Base-by-base conservation (phyloP, 2,113 vertebrate species). In the Rhynchomys soricoides region DNA sequence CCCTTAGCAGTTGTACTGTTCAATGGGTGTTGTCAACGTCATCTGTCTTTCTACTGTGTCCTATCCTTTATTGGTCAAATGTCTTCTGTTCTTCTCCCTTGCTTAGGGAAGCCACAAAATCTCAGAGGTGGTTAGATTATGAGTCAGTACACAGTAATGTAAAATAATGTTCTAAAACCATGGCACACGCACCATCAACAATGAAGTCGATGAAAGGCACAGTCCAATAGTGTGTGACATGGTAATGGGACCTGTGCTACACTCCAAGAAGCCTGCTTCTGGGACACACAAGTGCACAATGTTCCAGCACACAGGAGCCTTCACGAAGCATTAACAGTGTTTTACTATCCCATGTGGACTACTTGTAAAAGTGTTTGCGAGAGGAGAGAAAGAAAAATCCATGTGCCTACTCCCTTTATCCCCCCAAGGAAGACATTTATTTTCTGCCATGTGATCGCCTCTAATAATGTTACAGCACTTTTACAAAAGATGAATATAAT, bases 381-480 rank as follows among this genome's bases (percentile, higher is more conserved):
- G 59, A 83, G 43, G 10, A 43, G 52, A 37, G 52, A n/a, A 90
- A 95, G 75, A 95, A 97, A 98, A 98, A 95, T 26, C 91, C 31
- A 88, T 75, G 62, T 48, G 43, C 52, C 74, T 50, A 85, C 74
- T 94, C 57, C 86, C 75, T 97, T 98, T 87, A 95, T 87, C 97
- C 92, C 88, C 92, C 92, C 17, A 50, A 96, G 93, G 96, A 97
- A 4, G 2, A 94, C 73, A 85, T 91, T 96, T 97, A 96, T 93
- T 97, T 82, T 88, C 75, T 97, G 77, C 71, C 79, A 86, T 57
- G 48, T 94, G 86, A 5, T 85, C 94, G 82, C 66, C 77, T 97
- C 77, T 96, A 94, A 96, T 97, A 98, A 96, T 92, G 97, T 8
- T 26, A 26, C 68, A 95, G 91, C 59, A 95, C n/a, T 97, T 97